Base-by-base conservation (phyloP, 2,113 vertebrate species). In the Tragulus kanchil region DNA sequence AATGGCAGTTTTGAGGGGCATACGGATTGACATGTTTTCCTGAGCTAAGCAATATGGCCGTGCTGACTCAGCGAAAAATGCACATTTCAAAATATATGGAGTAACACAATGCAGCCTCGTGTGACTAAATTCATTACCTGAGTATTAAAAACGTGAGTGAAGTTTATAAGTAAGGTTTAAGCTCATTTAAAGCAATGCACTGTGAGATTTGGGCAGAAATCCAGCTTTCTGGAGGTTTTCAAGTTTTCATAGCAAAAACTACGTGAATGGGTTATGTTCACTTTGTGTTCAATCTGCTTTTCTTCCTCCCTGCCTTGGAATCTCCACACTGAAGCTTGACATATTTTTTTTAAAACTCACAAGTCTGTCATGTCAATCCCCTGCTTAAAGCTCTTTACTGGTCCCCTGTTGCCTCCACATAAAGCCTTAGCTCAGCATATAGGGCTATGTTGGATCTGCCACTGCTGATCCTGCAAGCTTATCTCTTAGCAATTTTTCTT, bases 41-140 rank as follows among this genome's bases (percentile, higher is more conserved):
- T 85, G 73, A 97, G 86, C 62, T 97, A 95, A 97, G 97, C 6
- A 1, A 65, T 89, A 79, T 48, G 52, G 6, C 67, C 11, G 5
- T 87, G 92, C 89, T 93, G 96, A 97, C 65, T 97, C 83, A 94
- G 69, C 71, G 62, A 93, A 93, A 97, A 96, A 31, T n/a, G 58
- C 65, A 42, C 15, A 54, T 77, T 95, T 95, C 62, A 48, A 69
- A 92, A 93, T 77, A 84, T 3, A 28, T 48, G 71, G 89, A 67
- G 50, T 89, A 52, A 95, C 58, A 64, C 25, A 83, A 15, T 62
- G 45, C 26, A 87, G 50, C 21, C 58, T 93, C 64, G 31, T 58
- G 28, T 50, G 75, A 92, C 89, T 93, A 83, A 96, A 97, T 69
- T 83, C 36, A 89, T 77, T 42, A 93, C 73, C 45, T 71, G 67